Evolutionary conservation across 2,113 vertebrate genomes (phyloP).

Genomic region (Gasterosteus nipponicus): DNA sequence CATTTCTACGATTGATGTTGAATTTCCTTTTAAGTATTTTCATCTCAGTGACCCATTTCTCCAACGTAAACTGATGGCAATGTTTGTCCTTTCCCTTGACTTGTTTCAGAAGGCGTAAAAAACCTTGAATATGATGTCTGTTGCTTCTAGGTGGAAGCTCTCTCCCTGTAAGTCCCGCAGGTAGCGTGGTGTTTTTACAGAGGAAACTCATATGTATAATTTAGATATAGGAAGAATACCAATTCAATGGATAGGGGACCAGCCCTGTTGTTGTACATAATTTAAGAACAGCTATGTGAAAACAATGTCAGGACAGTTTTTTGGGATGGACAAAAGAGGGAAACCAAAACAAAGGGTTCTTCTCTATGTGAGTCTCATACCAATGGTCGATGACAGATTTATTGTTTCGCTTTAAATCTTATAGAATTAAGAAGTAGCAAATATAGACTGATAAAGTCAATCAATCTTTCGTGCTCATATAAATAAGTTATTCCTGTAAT

Average conservation of each 20-base stretch:
- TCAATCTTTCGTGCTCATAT: neutral
- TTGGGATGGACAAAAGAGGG: neutral
- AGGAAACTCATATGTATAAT: constrained; percentile 22
- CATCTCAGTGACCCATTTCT: constrained; percentile 2
- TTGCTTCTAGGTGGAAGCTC: constrained; percentile 16
- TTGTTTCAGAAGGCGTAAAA: neutral
- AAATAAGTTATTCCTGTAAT: neutral
- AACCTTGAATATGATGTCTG: constrained; percentile 14
- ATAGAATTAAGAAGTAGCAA: neutral
- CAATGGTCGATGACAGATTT: neutral
- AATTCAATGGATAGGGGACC: neutral
- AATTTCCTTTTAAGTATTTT: neutral
- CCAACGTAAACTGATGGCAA: neutral
- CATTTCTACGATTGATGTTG: constrained; percentile 12
- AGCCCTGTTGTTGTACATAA: constrained; percentile 8
- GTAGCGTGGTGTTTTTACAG: constrained; percentile 25
- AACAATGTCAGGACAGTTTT: neutral
- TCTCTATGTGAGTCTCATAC: neutral
- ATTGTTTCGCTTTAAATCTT: neutral
- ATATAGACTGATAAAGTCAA: neutral
- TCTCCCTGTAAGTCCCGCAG: constrained; percentile 13
- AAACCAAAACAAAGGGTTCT: neutral
- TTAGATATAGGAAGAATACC: constrained; percentile 8
- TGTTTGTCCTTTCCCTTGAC: neutral
- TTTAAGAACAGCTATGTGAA: constrained; percentile 5